Evolutionary conservation across 2,888 invertebrate species (phyloP).

Genomic region (Harmothoe impar): DNA sequence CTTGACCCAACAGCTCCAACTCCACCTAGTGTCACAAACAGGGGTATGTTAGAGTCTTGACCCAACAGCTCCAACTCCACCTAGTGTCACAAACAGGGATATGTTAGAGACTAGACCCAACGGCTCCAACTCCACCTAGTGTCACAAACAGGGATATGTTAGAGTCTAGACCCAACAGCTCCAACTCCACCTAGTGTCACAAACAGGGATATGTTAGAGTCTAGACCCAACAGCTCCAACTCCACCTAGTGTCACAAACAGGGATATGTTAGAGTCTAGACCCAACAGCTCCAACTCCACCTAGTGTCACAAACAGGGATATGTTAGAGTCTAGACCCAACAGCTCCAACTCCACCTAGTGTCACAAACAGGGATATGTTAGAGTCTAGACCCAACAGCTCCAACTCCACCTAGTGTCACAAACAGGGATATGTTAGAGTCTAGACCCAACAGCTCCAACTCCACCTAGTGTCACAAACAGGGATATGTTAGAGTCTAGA

Average conservation of each 20-base stretch:
- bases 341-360: constrained; percentile 5
- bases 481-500: background rate
- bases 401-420: background rate
- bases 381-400: background rate
- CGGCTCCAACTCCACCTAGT: constrained; percentile 13
- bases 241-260: too few species aligned
- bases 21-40: too few species aligned
- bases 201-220: too few species aligned
- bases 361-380: too few species aligned
- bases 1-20: background rate
- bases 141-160: too few species aligned
- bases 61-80: background rate
- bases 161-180: background rate
- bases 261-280: background rate
- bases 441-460: background rate
- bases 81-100: too few species aligned
- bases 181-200: background rate
- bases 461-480: too few species aligned
- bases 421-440: too few species aligned
- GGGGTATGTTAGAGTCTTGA: background rate
- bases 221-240: background rate
- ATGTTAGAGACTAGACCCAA: background rate
- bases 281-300: background rate
- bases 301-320: too few species aligned
- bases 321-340: background rate